Evolutionary conservation across 2,113 vertebrate species (phyloP), one percentile per base, ranked within the genome.

Genomic region (Pygoscelis antarcticus): DNA sequence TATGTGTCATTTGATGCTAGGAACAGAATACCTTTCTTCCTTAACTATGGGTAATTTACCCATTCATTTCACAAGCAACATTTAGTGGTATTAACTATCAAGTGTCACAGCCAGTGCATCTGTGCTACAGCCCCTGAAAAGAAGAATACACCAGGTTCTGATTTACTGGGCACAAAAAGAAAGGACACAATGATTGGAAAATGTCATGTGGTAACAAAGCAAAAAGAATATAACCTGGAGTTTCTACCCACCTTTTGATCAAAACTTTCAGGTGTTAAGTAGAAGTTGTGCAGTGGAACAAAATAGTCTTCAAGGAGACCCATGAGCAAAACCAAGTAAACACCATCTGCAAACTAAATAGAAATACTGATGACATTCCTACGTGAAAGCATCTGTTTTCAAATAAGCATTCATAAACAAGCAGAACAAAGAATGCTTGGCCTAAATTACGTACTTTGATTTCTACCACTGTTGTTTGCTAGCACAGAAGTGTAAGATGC

Each of bases 231-330:
- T 3, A 71, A 75, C 17, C 25, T 68, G n/a, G 44, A 69, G 49
- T 72, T 95, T 87, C 44, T 47, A 89, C 95, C 38, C 49, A 99
- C 99, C 99, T 99, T 99, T 97, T 99, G 99, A 79, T 99, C 99
- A 60, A 99, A 99, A 98, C 96, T 99, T 96, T 99, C 99, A 3
- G 99, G 99, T 0, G 99, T 99, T 93, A 99, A 98, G 93, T 99
- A 99, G 98, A 99, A 99, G 98, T 99, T 98, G 97, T 99, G 99
- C 40, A 99, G 98, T 13, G 99, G 99, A 34, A 99, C 99, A 64
- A 99, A 99, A 94, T 99, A 99, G 95, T 98, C 98, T 69, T 99
- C 99, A 36, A 99, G 98, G 32, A 99, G 98, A 36, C 99, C 99
- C 99, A 99, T 99, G 91, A 99, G 97, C 79, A 99, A 97, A 42